Evolutionary conservation across 2,797 vertebrate genomes (phyloP).

Genomic region (Darevskia mixta): DNA sequence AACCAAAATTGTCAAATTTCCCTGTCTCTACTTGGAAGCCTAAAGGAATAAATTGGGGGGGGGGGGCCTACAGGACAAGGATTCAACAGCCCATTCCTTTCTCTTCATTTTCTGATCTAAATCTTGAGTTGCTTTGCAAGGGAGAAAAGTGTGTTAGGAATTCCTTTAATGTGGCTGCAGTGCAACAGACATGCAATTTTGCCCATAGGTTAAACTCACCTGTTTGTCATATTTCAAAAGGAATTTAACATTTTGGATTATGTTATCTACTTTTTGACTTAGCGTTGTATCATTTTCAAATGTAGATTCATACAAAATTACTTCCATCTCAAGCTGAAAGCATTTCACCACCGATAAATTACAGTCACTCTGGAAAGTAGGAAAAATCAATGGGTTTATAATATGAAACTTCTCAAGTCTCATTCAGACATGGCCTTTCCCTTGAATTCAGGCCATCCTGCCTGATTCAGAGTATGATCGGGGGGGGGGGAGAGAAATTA

Average conservation of each 20-base stretch:
- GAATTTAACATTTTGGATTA: no score
- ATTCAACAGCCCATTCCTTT: background rate
- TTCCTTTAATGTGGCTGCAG: background rate
- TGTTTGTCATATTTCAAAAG: slow-evolving; percentile 2
- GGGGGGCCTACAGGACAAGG: no score
- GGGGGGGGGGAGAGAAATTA: no score
- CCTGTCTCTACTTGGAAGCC: background rate
- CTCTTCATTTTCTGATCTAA: background rate
- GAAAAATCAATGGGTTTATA: background rate
- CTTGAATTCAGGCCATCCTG: background rate
- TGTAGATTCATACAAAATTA: slow-evolving; percentile 72
- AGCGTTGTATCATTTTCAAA: slow-evolving; percentile 4
- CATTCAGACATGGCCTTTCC: background rate
- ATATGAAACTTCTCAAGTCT: background rate
- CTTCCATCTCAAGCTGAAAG: slow-evolving; percentile 75
- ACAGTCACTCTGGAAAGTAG: slow-evolving; percentile 65
- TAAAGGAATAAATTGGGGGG: background rate
- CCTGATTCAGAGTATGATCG: background rate
- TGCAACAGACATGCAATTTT: background rate
- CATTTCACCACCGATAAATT: slow-evolving; percentile 75
- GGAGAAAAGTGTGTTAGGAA: background rate
- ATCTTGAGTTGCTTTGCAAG: background rate
- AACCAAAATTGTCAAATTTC: no score
- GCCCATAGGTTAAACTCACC: background rate
- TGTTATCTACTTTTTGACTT: no score